Percentiles rank a stretch among this genome's conserved stretches.
Conservation (phyloP, 2,113 vertebrate genomes). For the Orcinus orca region DNA sequence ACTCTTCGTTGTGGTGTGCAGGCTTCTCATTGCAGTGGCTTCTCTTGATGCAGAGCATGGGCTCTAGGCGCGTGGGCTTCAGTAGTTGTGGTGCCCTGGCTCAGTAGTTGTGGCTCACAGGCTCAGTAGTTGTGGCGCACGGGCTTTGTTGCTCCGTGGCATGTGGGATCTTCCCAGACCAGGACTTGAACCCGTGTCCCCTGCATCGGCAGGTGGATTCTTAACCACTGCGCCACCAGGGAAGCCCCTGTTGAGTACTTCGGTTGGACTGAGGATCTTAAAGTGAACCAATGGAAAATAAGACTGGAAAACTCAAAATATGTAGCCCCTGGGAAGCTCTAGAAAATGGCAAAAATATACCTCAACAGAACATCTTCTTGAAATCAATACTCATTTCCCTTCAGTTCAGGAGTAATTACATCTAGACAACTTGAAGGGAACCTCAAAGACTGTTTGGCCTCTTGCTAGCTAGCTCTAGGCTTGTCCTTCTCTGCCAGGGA, state of each 20-base stretch:
- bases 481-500: background rate
- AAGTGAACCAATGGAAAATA: background rate
- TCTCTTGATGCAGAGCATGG: no score
- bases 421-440: background rate
- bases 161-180: no score
- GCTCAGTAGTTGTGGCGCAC: no score
- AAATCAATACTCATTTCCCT: background rate
- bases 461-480: background rate
- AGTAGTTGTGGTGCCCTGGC: no score
- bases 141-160: no score
- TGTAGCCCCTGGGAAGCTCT: background rate
- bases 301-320: background rate
- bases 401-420: background rate
- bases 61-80: no score
- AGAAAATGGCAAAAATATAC: background rate
- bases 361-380: background rate
- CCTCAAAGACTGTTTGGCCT: background rate
- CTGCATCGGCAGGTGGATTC: no score
- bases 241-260: background rate
- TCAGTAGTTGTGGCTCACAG: no score
- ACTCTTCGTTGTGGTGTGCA: no score
- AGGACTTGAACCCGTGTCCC: no score
- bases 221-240: no score
- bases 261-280: background rate
- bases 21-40: no score